Percentiles rank a stretch among this genome's conserved stretches.
These are phyloP conservation scores for Peromyscus attwateri DNA, from an alignment of 2,797 vertebrate species.

Conservation along the genomic window DNA sequence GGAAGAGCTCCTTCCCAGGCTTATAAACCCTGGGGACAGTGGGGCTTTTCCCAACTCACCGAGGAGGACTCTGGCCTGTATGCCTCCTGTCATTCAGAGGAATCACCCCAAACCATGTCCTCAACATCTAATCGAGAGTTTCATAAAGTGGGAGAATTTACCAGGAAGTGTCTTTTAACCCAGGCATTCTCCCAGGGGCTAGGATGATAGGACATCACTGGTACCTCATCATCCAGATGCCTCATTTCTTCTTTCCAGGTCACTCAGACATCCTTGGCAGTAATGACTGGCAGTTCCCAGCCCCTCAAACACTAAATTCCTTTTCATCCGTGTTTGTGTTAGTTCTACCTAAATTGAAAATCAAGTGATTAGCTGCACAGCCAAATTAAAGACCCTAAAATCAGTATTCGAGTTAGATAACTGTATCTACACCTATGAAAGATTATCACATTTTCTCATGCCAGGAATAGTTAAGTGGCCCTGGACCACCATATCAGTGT, in stretches of 20 bases:
- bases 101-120: neutral
- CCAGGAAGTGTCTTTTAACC: constrained; percentile 27
- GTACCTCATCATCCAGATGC: neutral
- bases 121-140: neutral
- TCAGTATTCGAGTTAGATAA: neutral
- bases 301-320: neutral
- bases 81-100: neutral
- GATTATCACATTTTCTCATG: neutral
- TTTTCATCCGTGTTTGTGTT: neutral
- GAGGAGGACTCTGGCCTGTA: neutral
- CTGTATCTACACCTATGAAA: neutral
- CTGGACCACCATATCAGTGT: neutral
- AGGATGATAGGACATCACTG: neutral
- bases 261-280: neutral
- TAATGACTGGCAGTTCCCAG: neutral
- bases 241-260: neutral
- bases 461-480: no score
- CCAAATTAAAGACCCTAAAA: constrained; percentile 13
- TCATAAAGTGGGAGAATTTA: neutral
- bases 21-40: neutral
- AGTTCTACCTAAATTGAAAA: constrained; percentile 47
- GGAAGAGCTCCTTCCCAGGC: constrained; percentile 63
- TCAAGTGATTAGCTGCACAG: neutral
- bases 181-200: neutral
- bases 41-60: constrained; percentile 13